Evolutionary conservation across 2,797 vertebrate species (phyloP).

Genomic region (Propithecus perrieri): DNA sequence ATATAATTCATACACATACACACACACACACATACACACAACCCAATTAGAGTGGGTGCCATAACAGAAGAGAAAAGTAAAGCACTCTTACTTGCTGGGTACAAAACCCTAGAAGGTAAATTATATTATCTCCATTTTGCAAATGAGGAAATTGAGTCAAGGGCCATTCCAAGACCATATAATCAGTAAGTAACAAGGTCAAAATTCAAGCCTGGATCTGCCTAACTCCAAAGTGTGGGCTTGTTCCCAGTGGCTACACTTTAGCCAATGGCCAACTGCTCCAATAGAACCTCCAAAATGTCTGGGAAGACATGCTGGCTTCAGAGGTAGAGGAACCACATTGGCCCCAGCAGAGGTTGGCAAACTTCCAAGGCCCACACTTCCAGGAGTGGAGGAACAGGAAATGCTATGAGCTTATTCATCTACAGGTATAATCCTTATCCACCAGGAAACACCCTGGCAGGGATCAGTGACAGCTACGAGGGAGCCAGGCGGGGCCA

Average conservation of each 20-base stretch:
- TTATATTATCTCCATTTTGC: background rate
- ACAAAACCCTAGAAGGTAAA: background rate
- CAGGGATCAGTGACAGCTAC: conserved; percentile 4
- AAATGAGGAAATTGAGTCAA: background rate
- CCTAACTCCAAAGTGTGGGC: background rate
- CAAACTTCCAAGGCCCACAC: background rate
- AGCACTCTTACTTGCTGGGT: background rate
- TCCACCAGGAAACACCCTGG: conserved; percentile 31
- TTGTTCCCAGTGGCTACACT: background rate
- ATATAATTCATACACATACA: background rate
- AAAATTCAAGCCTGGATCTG: background rate
- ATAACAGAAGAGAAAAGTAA: background rate
- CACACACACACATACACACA: background rate
- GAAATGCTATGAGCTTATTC: conserved; percentile 36
- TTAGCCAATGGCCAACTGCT: background rate
- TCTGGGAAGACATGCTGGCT: background rate
- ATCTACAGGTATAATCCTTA: background rate
- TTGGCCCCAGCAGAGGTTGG: background rate
- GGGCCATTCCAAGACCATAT: background rate
- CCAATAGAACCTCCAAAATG: background rate
- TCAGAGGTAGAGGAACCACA: background rate
- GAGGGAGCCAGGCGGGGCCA: background rate
- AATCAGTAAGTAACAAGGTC: background rate
- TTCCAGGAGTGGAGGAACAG: background rate
- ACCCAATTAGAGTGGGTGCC: too few relatives aligned